These are phyloP conservation scores for Cerastis rubricosa DNA, from an alignment of 2,888 invertebrate genomes.

Conservation along the genomic window DNA sequence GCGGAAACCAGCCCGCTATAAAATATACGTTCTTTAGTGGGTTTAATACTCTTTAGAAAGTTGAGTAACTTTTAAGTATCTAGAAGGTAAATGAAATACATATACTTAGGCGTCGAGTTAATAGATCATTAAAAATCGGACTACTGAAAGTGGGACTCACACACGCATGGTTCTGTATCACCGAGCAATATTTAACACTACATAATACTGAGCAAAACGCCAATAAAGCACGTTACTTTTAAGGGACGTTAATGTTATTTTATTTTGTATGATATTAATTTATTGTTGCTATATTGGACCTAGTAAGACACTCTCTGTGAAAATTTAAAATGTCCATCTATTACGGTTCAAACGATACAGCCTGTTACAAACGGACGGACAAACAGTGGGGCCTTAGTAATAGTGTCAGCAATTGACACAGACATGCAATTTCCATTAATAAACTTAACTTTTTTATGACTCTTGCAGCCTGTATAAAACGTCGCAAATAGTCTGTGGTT, in stretches of 20 bases:
- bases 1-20: no score
- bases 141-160: neutral
- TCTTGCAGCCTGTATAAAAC: slow-evolving; percentile 35
- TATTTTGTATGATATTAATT: neutral
- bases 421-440: slow-evolving; percentile 9
- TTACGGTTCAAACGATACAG: neutral
- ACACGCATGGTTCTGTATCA: neutral
- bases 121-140: neutral
- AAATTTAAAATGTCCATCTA: neutral
- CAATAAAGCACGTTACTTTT: neutral
- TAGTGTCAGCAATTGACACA: slow-evolving; percentile 6
- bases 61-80: slow-evolving; percentile 21
- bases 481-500: slow-evolving; percentile 24
- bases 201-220: neutral
- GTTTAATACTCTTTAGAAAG: slow-evolving; percentile 7
- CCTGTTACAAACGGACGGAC: neutral
- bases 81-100: neutral
- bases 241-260: neutral
- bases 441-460: slow-evolving; percentile 22
- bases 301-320: neutral
- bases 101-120: neutral
- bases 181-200: neutral
- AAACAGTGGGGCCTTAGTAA: neutral
- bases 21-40: slow-evolving; percentile 1
- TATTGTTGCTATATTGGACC: neutral